Base-by-base conservation (phyloP, 2,797 vertebrate genomes). In the Setipinna tenuifilis region DNA sequence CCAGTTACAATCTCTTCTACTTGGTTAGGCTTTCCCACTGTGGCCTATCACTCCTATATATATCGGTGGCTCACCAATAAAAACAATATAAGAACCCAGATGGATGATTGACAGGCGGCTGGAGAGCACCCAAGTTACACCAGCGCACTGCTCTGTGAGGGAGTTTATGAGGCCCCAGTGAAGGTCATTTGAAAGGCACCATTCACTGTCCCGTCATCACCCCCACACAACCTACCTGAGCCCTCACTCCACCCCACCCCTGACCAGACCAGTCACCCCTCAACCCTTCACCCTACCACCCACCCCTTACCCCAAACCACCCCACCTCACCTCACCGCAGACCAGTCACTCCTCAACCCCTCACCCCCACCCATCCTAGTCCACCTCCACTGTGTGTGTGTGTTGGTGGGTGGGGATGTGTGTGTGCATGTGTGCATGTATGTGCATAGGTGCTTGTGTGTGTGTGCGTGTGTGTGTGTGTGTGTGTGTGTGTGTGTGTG, bases 121-220 rank as follows among this genome's bases (percentile, higher is more conserved):
- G 68, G 84, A 85, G 84, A 75, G 84, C 25, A 46, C 21, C 19
- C 41, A 10, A 23, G 23, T n/a, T 23, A 81, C 48, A 81, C 23
- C 16, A 10, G 2, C 23, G 7, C 54, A 25, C 10, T 10, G 4
- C 46, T 44, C 50, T 35, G 78, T 59, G 28, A 59, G 25, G 78
- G 58, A 83, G 57, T 41, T 23, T n/a, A n/a, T n/a, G n/a, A n/a
- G n/a, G n/a, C n/a, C 46, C 46, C 46, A 48, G 10, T 90, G 91
- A 91, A 93, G 90, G 92, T 91, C 92, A 91, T 90, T 92, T 91
- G 91, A 90, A 93, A 90, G 89, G 90, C 85, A 4, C 46, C 46
- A 4, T 48, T 10, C 46, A 48, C 10, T 48, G 46, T 48, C 46
- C 10, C 46, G 46, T 48, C 46, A 48, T 48, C 46, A 48, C 46